Evolutionary conservation across 1,140 invertebrate genomes (phyloP).

Genomic region (Eumaeus atala): DNA sequence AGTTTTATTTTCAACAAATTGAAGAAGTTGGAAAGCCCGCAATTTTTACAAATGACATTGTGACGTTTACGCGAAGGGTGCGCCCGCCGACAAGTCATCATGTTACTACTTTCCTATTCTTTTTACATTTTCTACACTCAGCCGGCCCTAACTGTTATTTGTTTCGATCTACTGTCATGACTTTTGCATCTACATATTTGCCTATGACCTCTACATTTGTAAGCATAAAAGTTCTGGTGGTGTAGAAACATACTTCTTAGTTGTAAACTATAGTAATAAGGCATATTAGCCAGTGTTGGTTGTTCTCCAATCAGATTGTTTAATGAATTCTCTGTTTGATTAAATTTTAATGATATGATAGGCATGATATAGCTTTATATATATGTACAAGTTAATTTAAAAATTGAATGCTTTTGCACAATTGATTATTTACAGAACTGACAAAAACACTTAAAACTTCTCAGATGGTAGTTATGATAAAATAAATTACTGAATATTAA

Average conservation of each 20-base stretch:
- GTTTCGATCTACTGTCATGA: slow-evolving; percentile 29
- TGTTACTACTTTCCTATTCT: slow-evolving; percentile 67
- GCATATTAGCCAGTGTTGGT: too few species aligned
- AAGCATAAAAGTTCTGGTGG: background rate
- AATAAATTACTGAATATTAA: too few species aligned
- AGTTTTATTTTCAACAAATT: slow-evolving; percentile 45
- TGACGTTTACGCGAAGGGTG: slow-evolving; percentile 65
- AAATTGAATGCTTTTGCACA: too few species aligned
- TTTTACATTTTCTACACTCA: slow-evolving; percentile 41
- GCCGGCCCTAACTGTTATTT: slow-evolving; percentile 40
- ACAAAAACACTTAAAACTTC: too few species aligned
- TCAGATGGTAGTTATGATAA: too few species aligned
- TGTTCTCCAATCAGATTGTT: too few species aligned
- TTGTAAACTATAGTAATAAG: too few species aligned
- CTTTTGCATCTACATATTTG: slow-evolving; percentile 15
- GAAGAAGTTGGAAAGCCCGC: slow-evolving; percentile 60
- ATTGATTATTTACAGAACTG: too few species aligned
- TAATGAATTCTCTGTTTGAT: background rate
- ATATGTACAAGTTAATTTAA: too few species aligned
- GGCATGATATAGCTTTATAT: too few species aligned
- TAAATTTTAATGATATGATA: background rate
- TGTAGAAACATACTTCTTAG: too few species aligned
- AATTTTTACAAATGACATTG: slow-evolving; percentile 74
- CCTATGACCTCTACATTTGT: slow-evolving; percentile 15
- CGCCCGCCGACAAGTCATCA: slow-evolving; percentile 64